Percentiles rank a stretch among this genome's conserved stretches.
Evolutionary conservation across 2,888 invertebrate genomes (phyloP).

Genomic region (Caenorhabditis sp.): DNA sequence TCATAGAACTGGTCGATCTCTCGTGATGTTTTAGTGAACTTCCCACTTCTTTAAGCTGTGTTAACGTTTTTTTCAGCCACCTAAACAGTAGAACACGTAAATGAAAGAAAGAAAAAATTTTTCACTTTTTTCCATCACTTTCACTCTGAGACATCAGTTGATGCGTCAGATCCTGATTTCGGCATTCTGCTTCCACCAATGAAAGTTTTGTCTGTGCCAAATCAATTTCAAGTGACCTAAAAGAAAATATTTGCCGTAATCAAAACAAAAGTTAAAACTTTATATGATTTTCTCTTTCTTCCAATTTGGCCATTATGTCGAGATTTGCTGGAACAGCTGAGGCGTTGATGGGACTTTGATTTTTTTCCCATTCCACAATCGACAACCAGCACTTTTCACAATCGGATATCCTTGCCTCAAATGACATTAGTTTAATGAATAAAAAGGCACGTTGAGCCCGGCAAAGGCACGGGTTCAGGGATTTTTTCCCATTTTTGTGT

Average conservation of each 20-base stretch:
- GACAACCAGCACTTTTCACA: slow-evolving; percentile 66
- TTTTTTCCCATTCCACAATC: slow-evolving; percentile 67
- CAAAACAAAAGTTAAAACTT: too few relatives aligned
- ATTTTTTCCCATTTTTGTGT: too few relatives aligned
- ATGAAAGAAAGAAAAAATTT: neutral
- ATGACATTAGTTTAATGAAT: neutral
- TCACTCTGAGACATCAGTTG: slow-evolving; percentile 69
- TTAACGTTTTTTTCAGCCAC: slow-evolving; percentile 94
- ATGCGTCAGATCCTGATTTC: slow-evolving; percentile 85
- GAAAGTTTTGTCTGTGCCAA: slow-evolving; percentile 96
- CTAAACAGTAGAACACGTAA: slow-evolving; percentile 24
- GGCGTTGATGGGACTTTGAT: slow-evolving; percentile 55
- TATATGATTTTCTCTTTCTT: slow-evolving; percentile 79
- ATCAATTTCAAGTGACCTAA: slow-evolving; percentile 86
- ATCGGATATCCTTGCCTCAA: slow-evolving; percentile 60
- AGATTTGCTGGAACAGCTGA: slow-evolving; percentile 36
- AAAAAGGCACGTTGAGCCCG: neutral
- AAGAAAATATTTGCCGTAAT: too few relatives aligned
- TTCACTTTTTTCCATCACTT: slow-evolving; percentile 61
- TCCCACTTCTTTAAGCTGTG: slow-evolving; percentile 81
- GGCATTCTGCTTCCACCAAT: slow-evolving; percentile 86
- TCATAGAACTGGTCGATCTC: slow-evolving; percentile 64
- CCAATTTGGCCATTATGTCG: slow-evolving; percentile 65
- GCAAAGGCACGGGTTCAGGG: too few relatives aligned
- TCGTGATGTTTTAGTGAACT: slow-evolving; percentile 73